Conservation (phyloP, 1,140 invertebrate genomes). For the Hirudo medicinalis region DNA sequence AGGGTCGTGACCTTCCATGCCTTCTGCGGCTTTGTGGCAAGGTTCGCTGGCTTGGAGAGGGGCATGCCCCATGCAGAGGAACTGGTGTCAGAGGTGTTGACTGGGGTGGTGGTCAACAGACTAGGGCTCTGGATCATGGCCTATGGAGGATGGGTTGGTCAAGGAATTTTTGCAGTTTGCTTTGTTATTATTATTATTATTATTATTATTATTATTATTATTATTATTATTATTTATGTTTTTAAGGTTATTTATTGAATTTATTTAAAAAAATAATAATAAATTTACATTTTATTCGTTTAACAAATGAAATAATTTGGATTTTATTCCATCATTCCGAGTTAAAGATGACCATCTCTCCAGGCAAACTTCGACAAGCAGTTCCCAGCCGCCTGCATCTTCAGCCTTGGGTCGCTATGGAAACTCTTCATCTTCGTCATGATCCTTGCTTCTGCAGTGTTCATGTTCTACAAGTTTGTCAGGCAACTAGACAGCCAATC, state of each 20-base stretch:
- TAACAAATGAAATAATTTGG: too few species aligned
- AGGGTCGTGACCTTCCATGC: conserved; percentile 22
- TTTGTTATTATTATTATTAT: conserved; percentile 2
- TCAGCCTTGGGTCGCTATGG: not conserved
- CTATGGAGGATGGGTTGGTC: conserved; percentile 23
- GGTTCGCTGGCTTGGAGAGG: conserved; percentile 17
- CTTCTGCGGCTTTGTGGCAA: conserved; percentile 22
- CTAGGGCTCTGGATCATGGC: conserved; percentile 22
- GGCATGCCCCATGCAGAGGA: conserved; percentile 16
- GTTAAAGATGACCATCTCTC: too few species aligned
- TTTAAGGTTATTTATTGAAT: too few species aligned
- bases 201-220: not conserved
- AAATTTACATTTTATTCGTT: too few species aligned
- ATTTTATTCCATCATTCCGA: too few species aligned
- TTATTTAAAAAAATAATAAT: too few species aligned
- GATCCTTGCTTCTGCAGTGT: not conserved
- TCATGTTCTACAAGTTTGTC: conserved; percentile 7
- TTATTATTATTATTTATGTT: not conserved
- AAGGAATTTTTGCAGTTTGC: not conserved
- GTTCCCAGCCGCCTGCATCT: not conserved
- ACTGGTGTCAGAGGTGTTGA: conserved; percentile 14
- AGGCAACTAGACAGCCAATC: not conserved
- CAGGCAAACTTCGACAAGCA: conserved; percentile 2
- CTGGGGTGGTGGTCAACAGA: conserved; percentile 20
- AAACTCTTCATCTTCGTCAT: conserved; percentile 1